Evolutionary conservation across 2,113 vertebrate species (phyloP).

Genomic region (Zosterops pallidus): DNA sequence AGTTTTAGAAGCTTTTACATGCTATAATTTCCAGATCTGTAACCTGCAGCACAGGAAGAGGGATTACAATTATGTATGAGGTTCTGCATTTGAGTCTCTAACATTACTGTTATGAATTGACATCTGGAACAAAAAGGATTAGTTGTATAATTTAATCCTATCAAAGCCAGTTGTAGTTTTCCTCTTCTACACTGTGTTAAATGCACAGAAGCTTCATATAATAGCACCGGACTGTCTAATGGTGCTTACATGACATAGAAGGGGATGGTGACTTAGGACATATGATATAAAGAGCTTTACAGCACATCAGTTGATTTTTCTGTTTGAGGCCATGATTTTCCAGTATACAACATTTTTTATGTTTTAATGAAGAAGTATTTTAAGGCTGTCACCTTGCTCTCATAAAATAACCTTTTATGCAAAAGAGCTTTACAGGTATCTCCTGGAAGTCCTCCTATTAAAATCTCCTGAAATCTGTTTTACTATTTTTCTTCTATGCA

Average conservation of each 20-base stretch:
- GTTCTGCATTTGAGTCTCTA: background rate
- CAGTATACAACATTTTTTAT: background rate
- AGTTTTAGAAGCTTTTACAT: background rate
- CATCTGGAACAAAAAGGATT: constrained; percentile 36
- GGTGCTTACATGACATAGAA: background rate
- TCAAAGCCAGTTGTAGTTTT: background rate
- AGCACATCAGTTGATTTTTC: background rate
- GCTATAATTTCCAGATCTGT: background rate
- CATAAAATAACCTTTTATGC: background rate
- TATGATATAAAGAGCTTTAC: background rate
- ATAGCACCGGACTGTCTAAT: background rate
- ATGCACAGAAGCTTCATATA: background rate
- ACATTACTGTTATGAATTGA: constrained; percentile 33
- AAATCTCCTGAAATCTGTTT: background rate
- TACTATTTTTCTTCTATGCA: background rate
- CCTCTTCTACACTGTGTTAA: background rate
- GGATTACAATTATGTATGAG: background rate
- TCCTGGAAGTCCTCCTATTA: background rate
- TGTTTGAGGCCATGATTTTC: background rate
- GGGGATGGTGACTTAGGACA: background rate
- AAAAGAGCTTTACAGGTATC: background rate
- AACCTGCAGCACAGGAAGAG: background rate
- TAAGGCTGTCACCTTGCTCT: background rate
- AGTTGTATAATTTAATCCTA: constrained; percentile 42
- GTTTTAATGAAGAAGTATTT: background rate